phyloP scores from a whole-genome alignment of 37 sponge, comb jelly and placozoan species.

The Agelas oroides region DNA sequence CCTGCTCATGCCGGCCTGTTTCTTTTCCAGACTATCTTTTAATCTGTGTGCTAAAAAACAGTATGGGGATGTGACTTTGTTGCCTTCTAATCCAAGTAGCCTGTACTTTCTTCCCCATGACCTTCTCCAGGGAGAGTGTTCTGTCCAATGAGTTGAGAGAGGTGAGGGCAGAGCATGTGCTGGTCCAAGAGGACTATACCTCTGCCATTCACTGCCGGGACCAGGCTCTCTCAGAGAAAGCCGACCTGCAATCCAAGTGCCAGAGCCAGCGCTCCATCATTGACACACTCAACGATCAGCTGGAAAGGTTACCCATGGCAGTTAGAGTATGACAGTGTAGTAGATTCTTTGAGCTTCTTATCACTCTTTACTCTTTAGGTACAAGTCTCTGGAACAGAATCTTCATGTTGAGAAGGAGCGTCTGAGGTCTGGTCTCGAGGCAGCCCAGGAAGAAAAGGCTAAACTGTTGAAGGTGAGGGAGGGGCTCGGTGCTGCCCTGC shows the following conservation, averaged over 20 bases:
- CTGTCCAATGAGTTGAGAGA: slow-evolving; percentile 4
- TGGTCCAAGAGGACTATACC: slow-evolving; percentile 4
- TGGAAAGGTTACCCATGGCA: slow-evolving; percentile 67
- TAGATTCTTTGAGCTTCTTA: too few relatives aligned
- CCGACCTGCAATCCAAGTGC: neutral
- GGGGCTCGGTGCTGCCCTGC: too few relatives aligned
- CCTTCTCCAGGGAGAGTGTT: slow-evolving; percentile 1
- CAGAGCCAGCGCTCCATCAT: neutral
- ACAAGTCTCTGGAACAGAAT: slow-evolving; percentile 57
- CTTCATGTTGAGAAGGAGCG: slow-evolving; percentile 72
- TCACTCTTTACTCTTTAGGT: slow-evolving; percentile 9
- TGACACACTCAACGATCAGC: slow-evolving; percentile 50
- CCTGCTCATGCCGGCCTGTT: too few relatives aligned
- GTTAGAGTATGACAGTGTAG: neutral
- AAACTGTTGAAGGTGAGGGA: slow-evolving; percentile 67
- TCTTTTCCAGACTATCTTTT: too few relatives aligned
- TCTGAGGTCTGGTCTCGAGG: slow-evolving; percentile 66
- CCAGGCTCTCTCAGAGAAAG: neutral
- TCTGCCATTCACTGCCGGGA: neutral
- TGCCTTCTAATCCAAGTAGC: too few relatives aligned
- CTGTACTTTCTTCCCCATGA: neutral
- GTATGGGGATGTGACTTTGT: too few relatives aligned
- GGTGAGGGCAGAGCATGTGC: slow-evolving; percentile 4
- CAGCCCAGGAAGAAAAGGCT: slow-evolving; percentile 73
- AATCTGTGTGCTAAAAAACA: too few relatives aligned